Evolutionary conservation across 2,113 vertebrate genomes (phyloP).

Genomic region (Tauraco erythrolophus): DNA sequence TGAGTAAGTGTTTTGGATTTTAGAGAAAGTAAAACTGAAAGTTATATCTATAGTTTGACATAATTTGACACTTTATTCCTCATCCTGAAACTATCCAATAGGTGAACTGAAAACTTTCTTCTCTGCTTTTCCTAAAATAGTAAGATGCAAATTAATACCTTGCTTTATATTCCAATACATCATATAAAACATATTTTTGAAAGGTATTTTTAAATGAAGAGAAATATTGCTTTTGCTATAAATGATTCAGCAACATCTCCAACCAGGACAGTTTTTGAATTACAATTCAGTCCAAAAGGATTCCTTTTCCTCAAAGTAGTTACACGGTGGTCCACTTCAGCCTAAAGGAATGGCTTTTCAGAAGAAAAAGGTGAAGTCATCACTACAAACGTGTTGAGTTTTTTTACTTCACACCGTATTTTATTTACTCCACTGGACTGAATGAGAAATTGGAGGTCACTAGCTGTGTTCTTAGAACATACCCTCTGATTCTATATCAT

Average conservation of each 20-base stretch:
- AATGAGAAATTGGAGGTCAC: background rate
- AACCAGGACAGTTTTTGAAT: background rate
- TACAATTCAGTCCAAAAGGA: background rate
- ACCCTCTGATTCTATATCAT: background rate
- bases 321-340: background rate
- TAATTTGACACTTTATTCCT: background rate
- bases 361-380: background rate
- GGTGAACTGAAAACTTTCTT: background rate
- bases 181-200: background rate
- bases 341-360: background rate
- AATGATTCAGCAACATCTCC: background rate
- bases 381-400: accelerated
- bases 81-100: background rate
- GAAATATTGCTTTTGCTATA: background rate
- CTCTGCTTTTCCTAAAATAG: background rate
- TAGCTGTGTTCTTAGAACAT: background rate
- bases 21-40: background rate
- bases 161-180: background rate
- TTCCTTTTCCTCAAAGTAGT: background rate
- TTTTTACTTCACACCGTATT: background rate
- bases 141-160: background rate
- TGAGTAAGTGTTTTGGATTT: background rate
- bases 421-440: background rate
- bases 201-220: background rate
- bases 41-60: background rate